Evolutionary conservation across 1,140 invertebrate species (phyloP).

Genomic region (Lasaia peninsularis): DNA sequence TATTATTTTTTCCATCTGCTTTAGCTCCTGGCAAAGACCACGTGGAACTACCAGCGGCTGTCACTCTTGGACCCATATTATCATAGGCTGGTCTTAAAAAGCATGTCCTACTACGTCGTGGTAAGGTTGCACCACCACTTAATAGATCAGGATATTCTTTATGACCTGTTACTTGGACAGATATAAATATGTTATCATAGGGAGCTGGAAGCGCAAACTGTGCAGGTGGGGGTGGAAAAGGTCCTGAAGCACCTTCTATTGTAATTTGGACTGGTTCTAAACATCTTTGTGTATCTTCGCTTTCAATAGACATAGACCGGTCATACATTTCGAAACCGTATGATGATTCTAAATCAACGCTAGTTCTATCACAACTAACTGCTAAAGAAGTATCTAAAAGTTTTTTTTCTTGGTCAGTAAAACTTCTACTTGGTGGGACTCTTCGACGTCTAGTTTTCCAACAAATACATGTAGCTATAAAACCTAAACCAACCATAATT

Average conservation of each 20-base stretch:
- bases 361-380: constrained; percentile 83
- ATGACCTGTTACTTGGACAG: constrained; percentile 60
- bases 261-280: constrained; percentile 82
- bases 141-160: constrained; percentile 75
- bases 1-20: constrained; percentile 37
- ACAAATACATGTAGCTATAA: constrained; percentile 54
- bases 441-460: constrained; percentile 75
- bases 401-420: constrained; percentile 91
- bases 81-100: constrained; percentile 83
- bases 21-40: constrained; percentile 85
- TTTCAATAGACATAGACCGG: constrained; percentile 66
- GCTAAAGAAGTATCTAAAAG: constrained; percentile 85
- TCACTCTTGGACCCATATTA: constrained; percentile 92
- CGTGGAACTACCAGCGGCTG: constrained; percentile 89
- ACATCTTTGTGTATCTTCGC: constrained; percentile 52
- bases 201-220: constrained; percentile 65
- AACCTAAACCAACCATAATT: constrained; percentile 52
- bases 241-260: constrained; percentile 82
- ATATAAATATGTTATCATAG: constrained; percentile 74
- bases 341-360: constrained; percentile 71
- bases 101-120: constrained; percentile 55
- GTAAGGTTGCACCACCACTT: constrained; percentile 58
- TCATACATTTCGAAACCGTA: constrained; percentile 80
- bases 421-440: constrained; percentile 85
- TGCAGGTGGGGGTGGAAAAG: constrained; percentile 64